Conservation (phyloP, 2,113 vertebrate species). For the Pantherophis guttatus region DNA sequence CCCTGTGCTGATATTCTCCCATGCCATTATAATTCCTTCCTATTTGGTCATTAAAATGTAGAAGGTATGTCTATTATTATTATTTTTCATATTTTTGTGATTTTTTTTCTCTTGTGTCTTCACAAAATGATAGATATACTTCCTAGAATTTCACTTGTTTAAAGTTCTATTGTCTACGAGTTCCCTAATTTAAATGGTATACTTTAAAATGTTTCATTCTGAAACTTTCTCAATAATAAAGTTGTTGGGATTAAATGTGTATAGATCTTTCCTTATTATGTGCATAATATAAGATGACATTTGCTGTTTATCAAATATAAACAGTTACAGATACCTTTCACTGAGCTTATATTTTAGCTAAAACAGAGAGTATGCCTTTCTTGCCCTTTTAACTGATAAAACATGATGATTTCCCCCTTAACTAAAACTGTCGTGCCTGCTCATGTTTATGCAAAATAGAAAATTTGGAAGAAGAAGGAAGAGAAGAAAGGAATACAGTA, state of each 20-base stretch:
- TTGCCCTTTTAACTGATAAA: slow-evolving; percentile 58
- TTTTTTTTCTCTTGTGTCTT: neutral
- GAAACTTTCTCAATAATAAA: neutral
- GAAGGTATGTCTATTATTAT: neutral
- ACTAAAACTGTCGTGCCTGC: slow-evolving; percentile 62
- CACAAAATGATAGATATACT: neutral
- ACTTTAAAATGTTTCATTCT: neutral
- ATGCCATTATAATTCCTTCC: neutral
- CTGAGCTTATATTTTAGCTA: slow-evolving; percentile 6
- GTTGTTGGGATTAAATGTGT: neutral
- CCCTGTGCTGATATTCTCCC: neutral
- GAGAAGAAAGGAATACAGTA: slow-evolving; percentile 61
- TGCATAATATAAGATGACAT: neutral
- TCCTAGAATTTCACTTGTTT: neutral
- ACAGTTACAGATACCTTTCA: slow-evolving; percentile 3
- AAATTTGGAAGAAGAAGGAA: slow-evolving; percentile 53
- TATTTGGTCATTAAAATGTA: neutral
- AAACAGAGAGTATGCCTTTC: slow-evolving; percentile 16
- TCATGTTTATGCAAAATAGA: slow-evolving; percentile 75
- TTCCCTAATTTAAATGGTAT: neutral
- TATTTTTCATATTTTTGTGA: neutral
- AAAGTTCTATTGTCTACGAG: neutral
- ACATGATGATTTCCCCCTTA: slow-evolving; percentile 62
- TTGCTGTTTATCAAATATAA: slow-evolving; percentile 45
- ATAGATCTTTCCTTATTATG: neutral